Base-by-base conservation (phyloP, 2,888 invertebrate species). In the Thyatira batis region DNA sequence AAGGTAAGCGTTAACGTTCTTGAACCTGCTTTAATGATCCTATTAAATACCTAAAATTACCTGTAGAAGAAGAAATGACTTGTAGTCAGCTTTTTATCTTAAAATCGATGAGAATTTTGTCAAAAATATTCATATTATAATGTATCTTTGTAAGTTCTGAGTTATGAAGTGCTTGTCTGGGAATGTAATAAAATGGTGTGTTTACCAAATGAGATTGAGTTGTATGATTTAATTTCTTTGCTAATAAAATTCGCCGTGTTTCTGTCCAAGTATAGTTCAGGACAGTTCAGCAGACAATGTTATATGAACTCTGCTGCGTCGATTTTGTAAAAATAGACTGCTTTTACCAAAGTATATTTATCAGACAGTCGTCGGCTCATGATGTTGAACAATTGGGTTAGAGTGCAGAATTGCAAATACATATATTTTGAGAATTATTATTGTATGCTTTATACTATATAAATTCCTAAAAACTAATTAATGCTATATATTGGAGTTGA, bases 131-230 rank as follows among this genome's bases (percentile, higher is more conserved):
- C 11, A 21, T 21, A 0, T 5, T 3, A 11, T 25, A 8, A 25
- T 46, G 17, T 56, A 52, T 23, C 33, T 46, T 51, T 50, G 39
- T 13, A 45, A 21, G 20, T 30, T 50, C 25, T 28, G n/a, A 25
- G n/a, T 66, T 67, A 60, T 66, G 62, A 61, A 59, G 57, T 73
- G 73, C 62, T 73, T 68, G 67, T 65, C 54, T 66, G 57, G 67
- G 59, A 65, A 62, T 61, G 57, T 73, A 80, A 79, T 81, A 81
- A 81, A 81, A 11, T 54, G 69, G 72, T 70, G 71, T 76, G 73
- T 76, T 73, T 66, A 71, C 59, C 57, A 67, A 73, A 70, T 61
- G 54, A 25, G 45, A 55, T 58, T 54, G 59, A 60, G 60, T 67
- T 67, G 60, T 70, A 64, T 70, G 61, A 65, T 71, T 69, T 69